Base-by-base conservation (phyloP, 2,797 vertebrate species). In the Caiman crocodilus region DNA sequence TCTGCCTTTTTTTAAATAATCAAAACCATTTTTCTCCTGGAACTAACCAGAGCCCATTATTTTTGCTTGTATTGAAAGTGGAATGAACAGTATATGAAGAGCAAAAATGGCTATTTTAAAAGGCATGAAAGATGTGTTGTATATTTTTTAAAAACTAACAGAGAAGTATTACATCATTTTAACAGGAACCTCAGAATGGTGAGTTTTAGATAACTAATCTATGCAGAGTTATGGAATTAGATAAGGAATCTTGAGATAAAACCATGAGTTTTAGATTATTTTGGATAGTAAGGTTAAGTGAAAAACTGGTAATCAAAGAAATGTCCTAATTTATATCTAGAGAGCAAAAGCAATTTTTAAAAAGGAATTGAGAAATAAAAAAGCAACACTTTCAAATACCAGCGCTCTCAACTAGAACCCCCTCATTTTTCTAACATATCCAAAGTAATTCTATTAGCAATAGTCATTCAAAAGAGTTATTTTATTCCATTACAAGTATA, bases 21-120 rank as follows among this genome's bases (percentile, higher is more conserved):
- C 85, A 94, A 85, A 96, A 94, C 81, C 17, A 86, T 89, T 94
- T 92, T 79, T 92, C 87, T 90, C 57, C 67, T 84, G 64, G 76
- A 94, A 83, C 26, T 85, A 80, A 10, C 35, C 32, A 76, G 81
- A 88, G 81, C 14, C 61, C 87, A 89, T 82, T 89, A 92, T 21
- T 67, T 9, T 60, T 35, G 21, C 8, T 91, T 7, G 0, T 93
- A 42, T n/a, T 76, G 79, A 92, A 94, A 91, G 71, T 50, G 86
- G 84, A 76, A 92, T 78, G 91, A 91, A 14, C 11, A 82, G 59
- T 42, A 87, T 50, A n/a, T 57, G 83, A 88, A 91, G 2, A 92
- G 60, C 25, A 91, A 73, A 94, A 85, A 3, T 64, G 7, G 3
- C 7, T 59, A 79, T 91, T 95, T 93, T 75, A 96, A 86, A 28